Evolutionary conservation across 2,888 invertebrate genomes (phyloP).

Genomic region (Boloria selene): DNA sequence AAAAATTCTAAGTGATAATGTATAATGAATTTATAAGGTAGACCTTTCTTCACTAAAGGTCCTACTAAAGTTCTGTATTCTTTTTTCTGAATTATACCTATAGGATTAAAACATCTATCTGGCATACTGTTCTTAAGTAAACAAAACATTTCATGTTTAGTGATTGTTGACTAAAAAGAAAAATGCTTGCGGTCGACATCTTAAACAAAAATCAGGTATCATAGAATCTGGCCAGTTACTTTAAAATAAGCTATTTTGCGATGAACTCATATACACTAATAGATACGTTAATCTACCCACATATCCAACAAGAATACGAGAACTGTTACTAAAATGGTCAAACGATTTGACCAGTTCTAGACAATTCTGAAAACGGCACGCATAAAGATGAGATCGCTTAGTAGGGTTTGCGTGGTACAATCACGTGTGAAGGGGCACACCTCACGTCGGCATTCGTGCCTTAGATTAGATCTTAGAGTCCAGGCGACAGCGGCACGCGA

Average conservation of each 20-base stretch:
- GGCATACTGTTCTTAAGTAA: no score
- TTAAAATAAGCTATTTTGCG: neutral
- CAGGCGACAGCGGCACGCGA: constrained; percentile 71
- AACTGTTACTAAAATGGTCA: constrained; percentile 43
- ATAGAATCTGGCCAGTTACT: no score
- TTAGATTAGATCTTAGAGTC: constrained; percentile 67
- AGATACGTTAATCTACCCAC: constrained; percentile 18
- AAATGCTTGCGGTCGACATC: no score
- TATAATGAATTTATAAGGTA: no score
- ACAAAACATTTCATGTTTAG: no score
- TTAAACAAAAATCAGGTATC: no score
- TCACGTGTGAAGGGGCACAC: constrained; percentile 80
- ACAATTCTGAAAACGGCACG: constrained; percentile 52
- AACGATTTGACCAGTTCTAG: constrained; percentile 50
- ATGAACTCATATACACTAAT: constrained; percentile 7
- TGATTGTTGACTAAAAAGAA: no score
- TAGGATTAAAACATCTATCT: no score
- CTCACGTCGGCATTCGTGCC: constrained; percentile 72
- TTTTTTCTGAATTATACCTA: no score
- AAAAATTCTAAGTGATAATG: no score
- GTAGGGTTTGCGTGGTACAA: constrained; percentile 61
- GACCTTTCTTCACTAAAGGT: no score
- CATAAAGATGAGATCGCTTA: constrained; percentile 72
- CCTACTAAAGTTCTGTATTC: no score
- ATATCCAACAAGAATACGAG: constrained; percentile 37